These are phyloP conservation scores for Oscheius sp. DNA, from an alignment of 2,888 invertebrate genomes.

Conservation along the genomic window DNA sequence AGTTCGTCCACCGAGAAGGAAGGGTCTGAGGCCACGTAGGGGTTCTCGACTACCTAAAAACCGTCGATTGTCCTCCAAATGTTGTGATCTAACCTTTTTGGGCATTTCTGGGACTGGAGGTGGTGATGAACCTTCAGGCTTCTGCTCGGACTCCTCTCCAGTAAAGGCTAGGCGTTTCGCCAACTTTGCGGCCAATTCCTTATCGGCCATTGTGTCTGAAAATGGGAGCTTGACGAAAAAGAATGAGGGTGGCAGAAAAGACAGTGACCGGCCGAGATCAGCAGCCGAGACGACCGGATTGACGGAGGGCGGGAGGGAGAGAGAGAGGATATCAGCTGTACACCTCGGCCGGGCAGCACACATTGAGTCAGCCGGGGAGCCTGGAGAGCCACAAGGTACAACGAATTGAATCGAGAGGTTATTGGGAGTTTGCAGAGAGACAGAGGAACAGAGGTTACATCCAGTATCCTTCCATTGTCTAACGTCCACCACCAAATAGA, in stretches of 20 bases:
- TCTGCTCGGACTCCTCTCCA: conserved; percentile 22
- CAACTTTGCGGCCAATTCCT: conserved; percentile 52
- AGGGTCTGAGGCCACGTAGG: conserved; percentile 44
- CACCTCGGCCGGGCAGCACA: conserved; percentile 26
- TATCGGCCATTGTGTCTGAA: conserved; percentile 32
- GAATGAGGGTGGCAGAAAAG: neutral
- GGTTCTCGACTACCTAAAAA: conserved; percentile 50
- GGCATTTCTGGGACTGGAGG: conserved; percentile 49
- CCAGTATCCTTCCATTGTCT: too few relatives aligned
- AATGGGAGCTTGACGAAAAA: neutral
- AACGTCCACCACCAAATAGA: too few relatives aligned
- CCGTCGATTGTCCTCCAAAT: neutral
- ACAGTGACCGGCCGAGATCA: conserved; percentile 31
- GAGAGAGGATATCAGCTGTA: conserved; percentile 34
- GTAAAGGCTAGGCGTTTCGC: conserved; percentile 42
- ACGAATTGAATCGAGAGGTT: too few relatives aligned
- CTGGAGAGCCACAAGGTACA: conserved; percentile 1
- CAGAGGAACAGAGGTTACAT: too few relatives aligned
- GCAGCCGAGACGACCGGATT: conserved; percentile 30
- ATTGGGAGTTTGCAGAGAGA: too few relatives aligned
- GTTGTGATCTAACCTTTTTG: conserved; percentile 37
- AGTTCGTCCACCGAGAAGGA: conserved; percentile 56
- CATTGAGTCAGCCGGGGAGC: conserved; percentile 8
- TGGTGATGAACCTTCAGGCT: conserved; percentile 21
- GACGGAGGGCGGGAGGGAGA: conserved; percentile 18